These are phyloP conservation scores for Choreutis nemorana DNA, from an alignment of 2,888 invertebrate genomes.

Conservation along the genomic window DNA sequence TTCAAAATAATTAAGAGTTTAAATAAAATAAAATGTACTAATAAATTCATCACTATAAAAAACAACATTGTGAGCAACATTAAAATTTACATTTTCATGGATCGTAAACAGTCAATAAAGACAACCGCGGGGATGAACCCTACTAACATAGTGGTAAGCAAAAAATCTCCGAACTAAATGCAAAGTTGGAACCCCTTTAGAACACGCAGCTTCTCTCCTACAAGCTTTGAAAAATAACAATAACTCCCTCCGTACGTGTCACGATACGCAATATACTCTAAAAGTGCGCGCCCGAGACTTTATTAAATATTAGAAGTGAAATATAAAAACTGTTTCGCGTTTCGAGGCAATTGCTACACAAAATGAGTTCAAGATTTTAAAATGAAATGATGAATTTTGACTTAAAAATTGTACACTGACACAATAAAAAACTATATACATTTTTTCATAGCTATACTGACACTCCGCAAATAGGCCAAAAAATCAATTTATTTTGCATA, in stretches of 20 bases:
- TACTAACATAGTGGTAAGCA: slow-evolving; percentile 27
- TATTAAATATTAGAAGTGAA: no score
- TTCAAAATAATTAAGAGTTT: no score
- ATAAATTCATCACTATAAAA: slow-evolving; percentile 28
- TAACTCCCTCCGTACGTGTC: slow-evolving; percentile 45
- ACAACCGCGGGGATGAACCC: slow-evolving; percentile 39
- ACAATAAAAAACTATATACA: no score
- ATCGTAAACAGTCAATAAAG: slow-evolving; percentile 53
- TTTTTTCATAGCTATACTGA: no score
- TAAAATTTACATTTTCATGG: slow-evolving; percentile 56
- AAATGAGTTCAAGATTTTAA: no score
- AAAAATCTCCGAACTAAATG: slow-evolving; percentile 40
- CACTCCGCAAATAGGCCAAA: no score
- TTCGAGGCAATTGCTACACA: no score
- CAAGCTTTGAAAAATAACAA: slow-evolving; percentile 60
- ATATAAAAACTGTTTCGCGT: no score
- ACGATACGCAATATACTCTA: slow-evolving; percentile 56
- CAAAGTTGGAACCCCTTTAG: slow-evolving; percentile 35
- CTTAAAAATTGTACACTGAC: no score
- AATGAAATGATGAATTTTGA: no score
- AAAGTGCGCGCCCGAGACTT: slow-evolving; percentile 34
- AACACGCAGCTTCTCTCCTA: slow-evolving; percentile 31
- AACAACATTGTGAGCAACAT: slow-evolving; percentile 7
- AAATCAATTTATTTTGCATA: no score
- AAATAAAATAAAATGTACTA: no score